Evolutionary conservation across 1,140 invertebrate genomes (phyloP).

Genomic region (Caenorhabditis elegans): DNA sequence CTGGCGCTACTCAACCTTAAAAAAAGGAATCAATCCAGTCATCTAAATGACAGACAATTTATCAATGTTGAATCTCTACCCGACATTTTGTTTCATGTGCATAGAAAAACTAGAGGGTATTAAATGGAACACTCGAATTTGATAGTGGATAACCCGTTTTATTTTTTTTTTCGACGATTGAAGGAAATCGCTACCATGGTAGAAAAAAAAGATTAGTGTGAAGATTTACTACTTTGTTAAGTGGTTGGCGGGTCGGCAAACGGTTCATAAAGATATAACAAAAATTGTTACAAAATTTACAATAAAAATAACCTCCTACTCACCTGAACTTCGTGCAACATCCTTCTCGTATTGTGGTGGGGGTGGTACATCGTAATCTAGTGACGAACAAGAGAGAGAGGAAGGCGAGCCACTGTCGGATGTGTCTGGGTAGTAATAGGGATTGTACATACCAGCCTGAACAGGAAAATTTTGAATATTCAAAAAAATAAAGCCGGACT

Average conservation of each 20-base stretch:
- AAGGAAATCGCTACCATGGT: neutral
- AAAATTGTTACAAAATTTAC: too few species aligned
- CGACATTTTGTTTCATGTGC: neutral
- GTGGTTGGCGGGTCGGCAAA: too few species aligned
- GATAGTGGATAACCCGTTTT: neutral
- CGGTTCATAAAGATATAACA: too few species aligned
- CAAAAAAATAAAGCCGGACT: neutral
- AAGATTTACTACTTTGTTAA: constrained; percentile 13
- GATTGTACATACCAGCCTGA: constrained; percentile 4
- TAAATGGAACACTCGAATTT: neutral
- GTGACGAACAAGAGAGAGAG: constrained; percentile 30
- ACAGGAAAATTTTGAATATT: neutral
- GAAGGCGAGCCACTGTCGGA: constrained; percentile 35
- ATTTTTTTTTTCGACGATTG: neutral
- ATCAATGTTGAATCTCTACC: neutral
- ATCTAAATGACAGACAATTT: neutral
- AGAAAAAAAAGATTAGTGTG: neutral
- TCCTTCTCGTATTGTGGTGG: constrained; percentile 15
- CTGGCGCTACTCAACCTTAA: too few species aligned
- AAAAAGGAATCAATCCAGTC: neutral
- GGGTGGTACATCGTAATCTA: constrained; percentile 32
- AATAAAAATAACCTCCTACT: too few species aligned
- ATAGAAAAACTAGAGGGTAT: neutral
- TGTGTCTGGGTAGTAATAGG: constrained; percentile 13
- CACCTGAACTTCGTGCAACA: constrained; percentile 47